Evolutionary conservation across 1,140 invertebrate species (phyloP).

Genomic region (Drosophila hydei): DNA sequence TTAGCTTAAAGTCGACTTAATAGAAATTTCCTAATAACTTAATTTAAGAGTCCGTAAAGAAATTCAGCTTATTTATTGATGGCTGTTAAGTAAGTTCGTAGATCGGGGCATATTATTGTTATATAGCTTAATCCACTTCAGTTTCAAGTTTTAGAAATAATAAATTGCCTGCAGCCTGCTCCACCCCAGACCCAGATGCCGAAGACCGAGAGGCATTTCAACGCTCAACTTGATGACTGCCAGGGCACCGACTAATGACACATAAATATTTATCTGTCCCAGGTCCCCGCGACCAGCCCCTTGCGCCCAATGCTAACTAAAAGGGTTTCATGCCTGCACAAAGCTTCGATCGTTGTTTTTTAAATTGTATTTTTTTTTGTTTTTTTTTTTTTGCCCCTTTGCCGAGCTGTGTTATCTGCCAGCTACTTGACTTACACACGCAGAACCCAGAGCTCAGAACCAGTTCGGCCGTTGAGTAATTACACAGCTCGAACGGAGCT

Average conservation of each 20-base stretch:
- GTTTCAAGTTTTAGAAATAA: constrained; percentile 33
- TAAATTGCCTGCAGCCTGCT: constrained; percentile 40
- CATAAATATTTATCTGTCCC: constrained; percentile 72
- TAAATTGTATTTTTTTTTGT: constrained; percentile 9
- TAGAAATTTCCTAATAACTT: constrained; percentile 1
- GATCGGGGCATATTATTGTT: neutral
- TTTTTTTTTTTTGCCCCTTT: constrained; percentile 11
- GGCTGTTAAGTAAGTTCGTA: constrained; percentile 1
- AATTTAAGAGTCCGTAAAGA: neutral
- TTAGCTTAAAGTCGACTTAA: no score
- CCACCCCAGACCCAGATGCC: constrained; percentile 32
- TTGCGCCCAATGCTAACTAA: constrained; percentile 52
- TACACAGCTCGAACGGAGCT: constrained; percentile 49
- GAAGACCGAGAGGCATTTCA: constrained; percentile 56
- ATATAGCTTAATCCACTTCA: constrained; percentile 34
- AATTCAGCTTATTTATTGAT: neutral
- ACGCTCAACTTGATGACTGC: constrained; percentile 67
- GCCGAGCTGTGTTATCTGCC: constrained; percentile 67
- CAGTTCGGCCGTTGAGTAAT: constrained; percentile 78
- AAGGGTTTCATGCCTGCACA: constrained; percentile 65
- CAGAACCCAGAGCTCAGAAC: constrained; percentile 56
- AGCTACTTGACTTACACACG: constrained; percentile 79
- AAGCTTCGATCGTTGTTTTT: constrained; percentile 54
- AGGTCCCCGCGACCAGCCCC: constrained; percentile 6
- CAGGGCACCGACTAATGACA: constrained; percentile 68